Conservation (phyloP, 2,797 vertebrate genomes). For the Myotis pilosus region DNA sequence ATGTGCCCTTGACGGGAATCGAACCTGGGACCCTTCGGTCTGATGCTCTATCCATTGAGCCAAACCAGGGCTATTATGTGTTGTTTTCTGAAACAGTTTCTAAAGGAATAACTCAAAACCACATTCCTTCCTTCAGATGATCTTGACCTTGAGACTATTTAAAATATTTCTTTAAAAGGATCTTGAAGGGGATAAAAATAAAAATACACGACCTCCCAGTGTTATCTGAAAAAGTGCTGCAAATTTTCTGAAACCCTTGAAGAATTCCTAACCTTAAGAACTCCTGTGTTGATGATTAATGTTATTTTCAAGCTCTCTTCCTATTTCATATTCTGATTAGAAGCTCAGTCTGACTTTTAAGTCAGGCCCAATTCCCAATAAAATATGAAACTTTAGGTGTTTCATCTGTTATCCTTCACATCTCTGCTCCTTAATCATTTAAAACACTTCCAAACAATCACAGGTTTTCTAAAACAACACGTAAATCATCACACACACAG, state of each 20-base stretch:
- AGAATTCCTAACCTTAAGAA: constrained; percentile 47
- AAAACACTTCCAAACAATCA: constrained; percentile 53
- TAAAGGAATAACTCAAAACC: neutral
- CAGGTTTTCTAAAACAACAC: constrained; percentile 57
- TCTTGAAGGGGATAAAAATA: neutral
- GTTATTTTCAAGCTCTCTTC: constrained; percentile 34
- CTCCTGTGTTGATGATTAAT: constrained; percentile 53
- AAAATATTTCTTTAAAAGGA: constrained; percentile 34
- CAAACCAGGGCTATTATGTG: neutral
- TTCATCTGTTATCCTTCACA: constrained; percentile 32
- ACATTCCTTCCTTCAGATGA: neutral
- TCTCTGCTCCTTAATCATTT: constrained; percentile 61
- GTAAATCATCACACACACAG: neutral
- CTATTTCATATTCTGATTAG: constrained; percentile 60
- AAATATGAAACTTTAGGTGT: constrained; percentile 30
- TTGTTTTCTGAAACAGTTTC: neutral
- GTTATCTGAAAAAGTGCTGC: constrained; percentile 5
- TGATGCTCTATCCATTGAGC: too few relatives aligned
- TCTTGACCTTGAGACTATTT: neutral
- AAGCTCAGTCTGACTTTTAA: constrained; percentile 54
- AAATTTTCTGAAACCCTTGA: constrained; percentile 41
- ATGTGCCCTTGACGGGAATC: too few relatives aligned
- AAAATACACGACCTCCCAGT: neutral
- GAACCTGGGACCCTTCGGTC: too few relatives aligned
- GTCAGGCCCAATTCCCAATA: constrained; percentile 12